These are phyloP conservation scores for Papilio demoleus DNA, from an alignment of 2,888 invertebrate genomes.

Conservation along the genomic window DNA sequence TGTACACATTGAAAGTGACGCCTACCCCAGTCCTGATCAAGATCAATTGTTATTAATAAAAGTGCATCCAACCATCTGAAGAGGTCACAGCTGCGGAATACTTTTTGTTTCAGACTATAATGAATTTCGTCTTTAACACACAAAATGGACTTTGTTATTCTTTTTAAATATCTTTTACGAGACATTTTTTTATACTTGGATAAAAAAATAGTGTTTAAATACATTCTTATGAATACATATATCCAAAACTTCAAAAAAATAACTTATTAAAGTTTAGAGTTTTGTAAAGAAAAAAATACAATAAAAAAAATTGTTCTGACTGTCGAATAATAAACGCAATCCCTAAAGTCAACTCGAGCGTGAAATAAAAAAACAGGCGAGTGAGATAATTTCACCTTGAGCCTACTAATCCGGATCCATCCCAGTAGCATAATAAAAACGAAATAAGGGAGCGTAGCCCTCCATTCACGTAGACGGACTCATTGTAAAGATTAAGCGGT, in stretches of 20 bases:
- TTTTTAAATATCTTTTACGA: not conserved
- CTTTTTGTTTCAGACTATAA: constrained; percentile 54
- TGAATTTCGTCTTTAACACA: constrained; percentile 48
- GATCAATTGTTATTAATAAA: constrained; percentile 73
- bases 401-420: constrained; percentile 69
- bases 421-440: constrained; percentile 63
- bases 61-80: constrained; percentile 62
- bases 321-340: constrained; percentile 17
- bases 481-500: constrained; percentile 60
- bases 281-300: not conserved
- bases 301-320: constrained; percentile 13
- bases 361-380: constrained; percentile 54
- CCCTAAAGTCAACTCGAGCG: constrained; percentile 46
- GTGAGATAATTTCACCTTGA: constrained; percentile 63
- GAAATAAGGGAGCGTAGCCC: constrained; percentile 57
- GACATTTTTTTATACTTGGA: not conserved
- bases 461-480: constrained; percentile 70
- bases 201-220: not conserved
- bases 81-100: constrained; percentile 50
- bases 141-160: not conserved
- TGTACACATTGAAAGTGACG: constrained; percentile 43
- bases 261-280: not conserved
- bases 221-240: too few species aligned
- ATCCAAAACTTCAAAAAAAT: too few species aligned
- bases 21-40: constrained; percentile 56